These are phyloP conservation scores for Syngnathus scovelli DNA, from an alignment of 2,113 vertebrate species.

Conservation along the genomic window DNA sequence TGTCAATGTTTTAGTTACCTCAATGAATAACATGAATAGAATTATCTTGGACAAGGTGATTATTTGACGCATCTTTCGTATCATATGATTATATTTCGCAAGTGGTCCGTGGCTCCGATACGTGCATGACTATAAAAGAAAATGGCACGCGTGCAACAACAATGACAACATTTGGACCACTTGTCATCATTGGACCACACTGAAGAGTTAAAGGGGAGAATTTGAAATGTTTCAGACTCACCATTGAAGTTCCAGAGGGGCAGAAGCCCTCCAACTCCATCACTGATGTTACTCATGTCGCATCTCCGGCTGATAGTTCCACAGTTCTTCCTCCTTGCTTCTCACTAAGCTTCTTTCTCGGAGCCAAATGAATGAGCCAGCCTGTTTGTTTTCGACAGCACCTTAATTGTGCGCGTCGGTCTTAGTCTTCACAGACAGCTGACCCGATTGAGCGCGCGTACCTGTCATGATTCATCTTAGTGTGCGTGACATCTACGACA, in stretches of 20 bases:
- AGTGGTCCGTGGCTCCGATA: background rate
- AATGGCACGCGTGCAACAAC: background rate
- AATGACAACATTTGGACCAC: background rate
- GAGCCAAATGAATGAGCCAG: background rate
- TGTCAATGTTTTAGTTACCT: too few relatives aligned
- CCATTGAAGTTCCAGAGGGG: constrained; percentile 53
- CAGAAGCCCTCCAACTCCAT: constrained; percentile 36
- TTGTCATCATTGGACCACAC: background rate
- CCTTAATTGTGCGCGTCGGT: background rate
- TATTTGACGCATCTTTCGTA: background rate
- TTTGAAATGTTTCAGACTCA: constrained; percentile 24
- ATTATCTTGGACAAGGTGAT: background rate
- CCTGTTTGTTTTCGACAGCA: background rate
- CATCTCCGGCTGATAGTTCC: constrained; percentile 21
- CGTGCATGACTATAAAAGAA: background rate
- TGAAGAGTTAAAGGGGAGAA: background rate
- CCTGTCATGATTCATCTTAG: background rate
- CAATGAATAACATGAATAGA: background rate
- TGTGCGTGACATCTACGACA: background rate
- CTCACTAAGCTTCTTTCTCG: background rate
- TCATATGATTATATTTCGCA: background rate
- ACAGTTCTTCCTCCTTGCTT: background rate
- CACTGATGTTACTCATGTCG: constrained; percentile 55
- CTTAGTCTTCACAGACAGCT: background rate
- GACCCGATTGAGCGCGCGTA: background rate